Evolutionary conservation across 1,140 invertebrate genomes (phyloP).

Genomic region (Glomeris maerens): DNA sequence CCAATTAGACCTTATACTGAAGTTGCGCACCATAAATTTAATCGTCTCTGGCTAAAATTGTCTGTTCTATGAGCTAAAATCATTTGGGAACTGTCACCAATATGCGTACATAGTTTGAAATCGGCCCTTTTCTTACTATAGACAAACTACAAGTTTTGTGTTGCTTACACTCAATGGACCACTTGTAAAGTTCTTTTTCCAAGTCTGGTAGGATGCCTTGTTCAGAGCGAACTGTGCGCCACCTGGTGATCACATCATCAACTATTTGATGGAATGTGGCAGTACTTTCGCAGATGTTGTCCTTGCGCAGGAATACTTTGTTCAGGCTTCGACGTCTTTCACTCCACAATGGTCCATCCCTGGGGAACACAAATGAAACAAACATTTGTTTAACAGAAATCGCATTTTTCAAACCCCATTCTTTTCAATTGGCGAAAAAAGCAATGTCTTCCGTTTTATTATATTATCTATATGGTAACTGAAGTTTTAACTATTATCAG

Average conservation of each 20-base stretch:
- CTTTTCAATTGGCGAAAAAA: too few species aligned
- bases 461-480: too few species aligned
- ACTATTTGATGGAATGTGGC: conserved; percentile 37
- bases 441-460: too few species aligned
- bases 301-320: conserved; percentile 47
- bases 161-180: conserved; percentile 57
- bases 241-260: conserved; percentile 31
- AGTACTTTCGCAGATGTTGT: conserved; percentile 30
- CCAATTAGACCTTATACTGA: too few species aligned
- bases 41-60: too few species aligned
- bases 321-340: conserved; percentile 51
- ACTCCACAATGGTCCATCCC: conserved; percentile 65
- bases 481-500: too few species aligned
- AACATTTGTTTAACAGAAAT: conserved; percentile 8
- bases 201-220: conserved; percentile 33
- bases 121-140: too few species aligned
- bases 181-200: conserved; percentile 52
- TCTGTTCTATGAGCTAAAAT: too few species aligned
- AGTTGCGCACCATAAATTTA: too few species aligned
- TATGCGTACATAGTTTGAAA: too few species aligned
- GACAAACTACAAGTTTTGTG: too few species aligned
- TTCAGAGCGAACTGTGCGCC: conserved; percentile 22
- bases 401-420: too few species aligned
- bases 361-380: conserved; percentile 22
- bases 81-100: background rate